Percentiles rank a stretch among this genome's conserved stretches.
phyloP scores from a whole-genome alignment of 2,797 vertebrate genomes.

The Rhinella marina region DNA sequence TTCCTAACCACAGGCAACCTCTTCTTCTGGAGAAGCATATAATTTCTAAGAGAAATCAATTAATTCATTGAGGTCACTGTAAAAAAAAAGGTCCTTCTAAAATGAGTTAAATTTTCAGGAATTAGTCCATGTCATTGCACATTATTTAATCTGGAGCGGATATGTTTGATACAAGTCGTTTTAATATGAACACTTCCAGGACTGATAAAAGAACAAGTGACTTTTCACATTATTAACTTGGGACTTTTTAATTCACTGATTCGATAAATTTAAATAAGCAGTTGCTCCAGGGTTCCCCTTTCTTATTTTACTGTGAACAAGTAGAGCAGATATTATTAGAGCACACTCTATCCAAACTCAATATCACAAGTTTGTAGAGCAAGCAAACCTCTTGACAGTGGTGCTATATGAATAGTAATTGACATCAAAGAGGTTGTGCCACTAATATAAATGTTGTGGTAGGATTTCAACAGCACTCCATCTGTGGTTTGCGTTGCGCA shows the following conservation, averaged over 20 bases:
- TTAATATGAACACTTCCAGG: constrained; percentile 42
- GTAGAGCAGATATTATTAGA: constrained; percentile 55
- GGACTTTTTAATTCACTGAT: constrained; percentile 56
- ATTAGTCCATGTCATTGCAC: constrained; percentile 42
- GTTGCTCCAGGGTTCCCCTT: constrained; percentile 57
- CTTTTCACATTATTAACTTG: constrained; percentile 50
- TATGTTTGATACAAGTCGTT: constrained; percentile 34
- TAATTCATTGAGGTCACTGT: background rate
- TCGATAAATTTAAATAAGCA: constrained; percentile 59
- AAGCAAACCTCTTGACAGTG: constrained; percentile 15
- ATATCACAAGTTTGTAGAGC: constrained; percentile 12
- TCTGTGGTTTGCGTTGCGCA: too few relatives aligned
- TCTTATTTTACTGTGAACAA: constrained; percentile 44
- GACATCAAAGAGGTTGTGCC: background rate
- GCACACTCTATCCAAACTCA: constrained; percentile 29
- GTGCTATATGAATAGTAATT: background rate
- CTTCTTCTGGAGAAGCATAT: background rate
- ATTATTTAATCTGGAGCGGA: constrained; percentile 26
- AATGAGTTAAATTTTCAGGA: constrained; percentile 34
- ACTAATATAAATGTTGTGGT: too few relatives aligned
- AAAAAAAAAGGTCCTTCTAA: background rate
- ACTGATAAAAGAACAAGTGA: constrained; percentile 26
- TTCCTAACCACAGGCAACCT: too few relatives aligned
- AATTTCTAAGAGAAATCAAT: background rate
- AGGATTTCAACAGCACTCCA: too few relatives aligned